Evolutionary conservation across 2,888 invertebrate genomes (phyloP).

Genomic region (Cepaea hortensis): DNA sequence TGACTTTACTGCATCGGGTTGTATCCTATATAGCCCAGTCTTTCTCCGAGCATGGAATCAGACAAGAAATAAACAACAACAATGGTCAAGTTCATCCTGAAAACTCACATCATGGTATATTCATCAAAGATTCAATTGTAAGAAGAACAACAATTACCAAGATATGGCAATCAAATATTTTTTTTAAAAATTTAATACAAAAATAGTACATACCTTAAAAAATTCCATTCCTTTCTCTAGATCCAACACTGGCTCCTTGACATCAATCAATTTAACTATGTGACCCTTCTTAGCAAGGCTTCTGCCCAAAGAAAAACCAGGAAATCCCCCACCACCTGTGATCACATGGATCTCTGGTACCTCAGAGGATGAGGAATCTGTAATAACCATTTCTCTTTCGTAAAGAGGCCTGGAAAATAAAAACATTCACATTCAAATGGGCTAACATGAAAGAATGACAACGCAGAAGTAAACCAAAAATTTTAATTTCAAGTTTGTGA

Average conservation of each 20-base stretch:
- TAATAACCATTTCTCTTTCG: background rate
- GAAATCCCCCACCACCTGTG: conserved; percentile 77
- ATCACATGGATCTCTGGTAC: conserved; percentile 64
- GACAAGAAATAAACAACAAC: background rate
- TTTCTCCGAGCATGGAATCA: too few relatives aligned
- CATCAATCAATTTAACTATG: conserved; percentile 74
- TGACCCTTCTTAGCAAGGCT: conserved; percentile 71
- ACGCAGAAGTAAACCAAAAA: too few relatives aligned
- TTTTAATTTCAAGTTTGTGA: too few relatives aligned
- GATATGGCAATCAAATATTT: too few relatives aligned
- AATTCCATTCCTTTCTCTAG: conserved; percentile 64
- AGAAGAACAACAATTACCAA: too few relatives aligned
- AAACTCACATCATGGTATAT: background rate
- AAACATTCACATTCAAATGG: background rate
- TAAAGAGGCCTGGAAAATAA: background rate
- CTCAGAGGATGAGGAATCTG: background rate
- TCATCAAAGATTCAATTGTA: background rate
- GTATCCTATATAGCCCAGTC: too few relatives aligned
- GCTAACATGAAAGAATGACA: too few relatives aligned
- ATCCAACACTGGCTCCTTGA: conserved; percentile 65
- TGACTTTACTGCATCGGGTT: too few relatives aligned
- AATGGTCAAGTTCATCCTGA: too few relatives aligned
- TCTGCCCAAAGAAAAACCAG: conserved; percentile 75
- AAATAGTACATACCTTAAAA: conserved; percentile 58
- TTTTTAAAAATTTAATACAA: background rate